A percentile compares a stretch with the other conserved stretches of the same genome.
phyloP scores from a whole-genome alignment of 2,113 vertebrate genomes.

The Piprites chloris region DNA sequence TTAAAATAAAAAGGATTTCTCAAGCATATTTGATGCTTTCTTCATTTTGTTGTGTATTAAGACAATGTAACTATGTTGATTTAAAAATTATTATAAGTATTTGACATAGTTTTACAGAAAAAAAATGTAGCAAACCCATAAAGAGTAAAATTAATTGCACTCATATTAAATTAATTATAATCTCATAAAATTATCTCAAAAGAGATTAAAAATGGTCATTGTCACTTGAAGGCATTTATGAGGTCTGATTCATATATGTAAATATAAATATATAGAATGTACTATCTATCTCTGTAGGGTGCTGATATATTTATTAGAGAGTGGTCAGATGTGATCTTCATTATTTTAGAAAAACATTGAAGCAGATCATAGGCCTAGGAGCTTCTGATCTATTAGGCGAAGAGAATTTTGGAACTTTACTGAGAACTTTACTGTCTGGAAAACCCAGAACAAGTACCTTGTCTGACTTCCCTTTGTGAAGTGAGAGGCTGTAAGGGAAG shows the following conservation, averaged over 20 bases:
- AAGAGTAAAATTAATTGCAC: neutral
- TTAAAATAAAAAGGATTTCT: neutral
- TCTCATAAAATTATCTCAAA: neutral
- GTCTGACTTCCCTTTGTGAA: neutral
- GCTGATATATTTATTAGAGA: neutral
- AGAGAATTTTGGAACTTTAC: conserved; percentile 4
- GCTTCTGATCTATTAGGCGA: neutral
- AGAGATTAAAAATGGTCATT: neutral
- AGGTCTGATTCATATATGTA: neutral
- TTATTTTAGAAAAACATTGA: neutral
- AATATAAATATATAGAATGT: no score
- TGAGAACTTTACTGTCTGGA: neutral
- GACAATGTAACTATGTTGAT: neutral
- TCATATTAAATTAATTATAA: neutral
- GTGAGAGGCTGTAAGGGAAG: neutral
- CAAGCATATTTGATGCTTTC: neutral
- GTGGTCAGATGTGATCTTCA: neutral
- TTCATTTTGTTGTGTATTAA: neutral
- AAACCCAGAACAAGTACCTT: neutral
- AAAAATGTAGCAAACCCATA: neutral
- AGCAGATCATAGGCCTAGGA: neutral
- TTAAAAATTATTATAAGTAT: neutral
- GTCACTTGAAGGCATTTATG: neutral
- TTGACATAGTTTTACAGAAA: neutral
- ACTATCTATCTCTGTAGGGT: no score